Evolutionary conservation across 2,888 invertebrate species (phyloP), one percentile per base, ranked within the genome.

Genomic region (Monopis laevigella): DNA sequence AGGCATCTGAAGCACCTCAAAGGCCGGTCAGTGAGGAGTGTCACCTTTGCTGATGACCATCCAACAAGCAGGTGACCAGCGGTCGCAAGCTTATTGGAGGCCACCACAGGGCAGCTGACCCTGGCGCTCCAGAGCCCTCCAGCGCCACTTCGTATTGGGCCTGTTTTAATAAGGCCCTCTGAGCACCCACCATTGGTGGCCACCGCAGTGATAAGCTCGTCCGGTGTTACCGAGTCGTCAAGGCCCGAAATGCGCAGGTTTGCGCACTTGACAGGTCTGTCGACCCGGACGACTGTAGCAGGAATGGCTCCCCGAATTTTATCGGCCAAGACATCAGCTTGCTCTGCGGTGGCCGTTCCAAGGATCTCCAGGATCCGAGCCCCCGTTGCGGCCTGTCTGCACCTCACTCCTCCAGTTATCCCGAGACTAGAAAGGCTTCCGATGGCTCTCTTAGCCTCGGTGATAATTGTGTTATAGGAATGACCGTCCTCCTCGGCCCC

Each of bases 21-120:
- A n/a, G 14, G 34, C 16, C 34, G 21, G 10, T 17, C 18, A 10
- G 8, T 3, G 3, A 36, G 17, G n/a, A 36, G 21, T 3, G 5
- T 16, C 11, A 41, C 34, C 2, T 30, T 21, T 10, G 41, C 34
- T 3, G 24, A 14, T n/a, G 14, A 24, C 41, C 41, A 41, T 3
- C 41, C 41, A 11, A 40, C 32, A 10, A 19, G 30, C 8, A 40
- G 13, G 6, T 11, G 10, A 6, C 16, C 16, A 5, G 5, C 11
- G 4, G 5, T 16, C 5, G 16, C 34, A 6, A 40, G 10, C 24
- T 32, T 18, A n/a, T 32, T 32, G 2, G 40, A 30, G 2, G 32
- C 40, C 19, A 14, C n/a, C 6, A 40, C 32, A 8, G 40, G 40
- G 18, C 40, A 40, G n/a, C 40, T 30, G 8, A 28, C 28, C 39